A percentile compares a stretch with the other conserved stretches of the same genome.
These are phyloP conservation scores for Nowickia ferox DNA, from an alignment of 2,888 invertebrate species.

Conservation along the genomic window DNA sequence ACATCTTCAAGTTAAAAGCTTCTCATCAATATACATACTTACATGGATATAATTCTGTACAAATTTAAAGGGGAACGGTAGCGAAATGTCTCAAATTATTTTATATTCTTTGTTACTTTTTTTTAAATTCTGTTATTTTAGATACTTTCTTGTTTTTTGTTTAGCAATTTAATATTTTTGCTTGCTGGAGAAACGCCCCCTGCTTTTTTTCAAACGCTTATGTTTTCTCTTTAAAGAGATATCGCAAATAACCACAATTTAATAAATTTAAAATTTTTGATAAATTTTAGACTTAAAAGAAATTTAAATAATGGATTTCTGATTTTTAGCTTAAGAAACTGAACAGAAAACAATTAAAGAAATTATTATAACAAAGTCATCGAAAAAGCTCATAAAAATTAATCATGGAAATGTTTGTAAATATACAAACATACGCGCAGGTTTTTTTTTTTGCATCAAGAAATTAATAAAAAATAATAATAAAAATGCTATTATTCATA, in stretches of 20 bases:
- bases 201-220: slow-evolving; percentile 6
- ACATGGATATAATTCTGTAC: too few relatives aligned
- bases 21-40: too few relatives aligned
- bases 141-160: background rate
- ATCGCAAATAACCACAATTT: slow-evolving; percentile 14
- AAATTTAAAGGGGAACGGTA: too few relatives aligned
- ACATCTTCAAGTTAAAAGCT: too few relatives aligned
- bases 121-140: slow-evolving; percentile 28
- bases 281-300: background rate
- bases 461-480: slow-evolving; percentile 26
- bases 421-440: background rate
- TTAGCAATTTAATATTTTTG: slow-evolving; percentile 18
- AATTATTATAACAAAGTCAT: slow-evolving; percentile 13
- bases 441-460: background rate
- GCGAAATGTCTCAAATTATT: background rate
- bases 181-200: slow-evolving; percentile 1
- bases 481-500: slow-evolving; percentile 41
- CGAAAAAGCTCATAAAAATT: background rate
- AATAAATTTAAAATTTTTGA: background rate
- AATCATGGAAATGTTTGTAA: background rate
- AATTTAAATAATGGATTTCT: slow-evolving; percentile 1
- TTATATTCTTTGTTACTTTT: background rate
- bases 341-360: background rate
- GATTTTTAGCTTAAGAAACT: background rate
- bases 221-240: slow-evolving; percentile 4